Conservation (phyloP, 2,797 vertebrate genomes). For the Acrossocheilus fasciatus region DNA sequence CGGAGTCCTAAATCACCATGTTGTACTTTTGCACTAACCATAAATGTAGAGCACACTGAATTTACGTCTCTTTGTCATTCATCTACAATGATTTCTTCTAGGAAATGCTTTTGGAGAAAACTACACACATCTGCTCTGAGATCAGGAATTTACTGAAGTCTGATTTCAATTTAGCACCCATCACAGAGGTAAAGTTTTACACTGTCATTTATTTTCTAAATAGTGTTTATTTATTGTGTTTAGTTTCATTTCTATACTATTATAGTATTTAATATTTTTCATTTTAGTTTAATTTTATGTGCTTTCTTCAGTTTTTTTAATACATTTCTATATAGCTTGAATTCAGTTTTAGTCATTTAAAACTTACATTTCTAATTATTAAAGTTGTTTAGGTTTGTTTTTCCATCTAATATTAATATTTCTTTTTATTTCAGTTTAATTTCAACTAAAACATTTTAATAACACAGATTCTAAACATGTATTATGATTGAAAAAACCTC, state of each 20-base stretch:
- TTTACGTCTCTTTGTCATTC: neutral
- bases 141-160: conserved; percentile 72
- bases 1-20: neutral
- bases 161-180: conserved; percentile 56
- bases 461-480: neutral
- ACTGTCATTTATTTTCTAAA: neutral
- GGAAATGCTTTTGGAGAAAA: conserved; percentile 71
- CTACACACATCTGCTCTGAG: conserved; percentile 78
- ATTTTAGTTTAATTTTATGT: neutral
- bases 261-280: neutral
- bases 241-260: neutral
- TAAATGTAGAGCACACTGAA: neutral
- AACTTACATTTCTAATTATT: neutral
- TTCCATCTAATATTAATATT: neutral
- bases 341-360: neutral
- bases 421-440: neutral
- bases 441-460: neutral
- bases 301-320: neutral
- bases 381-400: too few species aligned
- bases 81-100: conserved; percentile 17
- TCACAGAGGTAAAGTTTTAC: conserved; percentile 74
- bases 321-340: neutral
- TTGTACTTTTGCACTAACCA: neutral
- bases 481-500: neutral
- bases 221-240: neutral